phyloP scores from a whole-genome alignment of 2,888 invertebrate genomes.

The Sphaerophoria taeniata region DNA sequence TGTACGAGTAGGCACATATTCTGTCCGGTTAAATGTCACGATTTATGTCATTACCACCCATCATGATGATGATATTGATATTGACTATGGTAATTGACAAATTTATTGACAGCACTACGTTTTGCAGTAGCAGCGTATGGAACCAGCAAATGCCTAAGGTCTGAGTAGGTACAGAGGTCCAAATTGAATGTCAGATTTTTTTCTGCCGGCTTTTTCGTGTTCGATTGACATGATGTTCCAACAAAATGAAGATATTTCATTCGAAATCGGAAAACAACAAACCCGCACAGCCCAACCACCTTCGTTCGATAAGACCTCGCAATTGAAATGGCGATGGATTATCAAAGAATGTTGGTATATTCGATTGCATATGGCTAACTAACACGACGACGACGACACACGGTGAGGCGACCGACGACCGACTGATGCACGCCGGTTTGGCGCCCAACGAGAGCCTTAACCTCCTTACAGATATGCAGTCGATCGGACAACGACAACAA shows the following conservation, averaged over 20 bases:
- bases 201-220: conserved; percentile 42
- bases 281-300: conserved; percentile 52
- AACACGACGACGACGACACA: conserved; percentile 57
- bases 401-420: no score
- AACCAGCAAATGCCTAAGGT: no score
- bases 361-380: conserved; percentile 36
- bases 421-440: conserved; percentile 63
- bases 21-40: conserved; percentile 63
- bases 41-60: conserved; percentile 72
- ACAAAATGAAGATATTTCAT: conserved; percentile 55
- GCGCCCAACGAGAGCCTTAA: conserved; percentile 72
- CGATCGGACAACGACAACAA: conserved; percentile 4
- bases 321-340: not conserved
- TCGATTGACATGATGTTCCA: conserved; percentile 19
- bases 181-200: conserved; percentile 37
- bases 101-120: not conserved
- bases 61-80: conserved; percentile 62
- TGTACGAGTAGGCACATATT: not conserved
- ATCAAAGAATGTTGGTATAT: conserved; percentile 8
- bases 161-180: not conserved
- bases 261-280: conserved; percentile 44
- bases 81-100: conserved; percentile 67
- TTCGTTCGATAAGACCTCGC: conserved; percentile 23
- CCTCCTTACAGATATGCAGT: conserved; percentile 69
- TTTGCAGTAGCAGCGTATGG: no score